Conservation (phyloP, 2,797 vertebrate species). For the Ambastaia sidthimunki region DNA sequence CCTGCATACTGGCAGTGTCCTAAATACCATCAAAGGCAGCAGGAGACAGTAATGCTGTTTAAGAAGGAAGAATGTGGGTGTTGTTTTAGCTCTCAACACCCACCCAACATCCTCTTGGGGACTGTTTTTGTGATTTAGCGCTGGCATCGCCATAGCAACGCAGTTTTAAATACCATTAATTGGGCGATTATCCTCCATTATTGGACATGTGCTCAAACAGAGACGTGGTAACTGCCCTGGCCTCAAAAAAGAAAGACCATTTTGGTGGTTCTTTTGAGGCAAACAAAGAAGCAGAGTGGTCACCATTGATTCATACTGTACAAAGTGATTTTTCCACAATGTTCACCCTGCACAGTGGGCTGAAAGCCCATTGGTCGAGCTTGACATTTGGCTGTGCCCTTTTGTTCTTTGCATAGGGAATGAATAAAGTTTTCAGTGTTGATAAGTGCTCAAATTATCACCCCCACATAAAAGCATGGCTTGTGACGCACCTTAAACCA, state of each 20-base stretch:
- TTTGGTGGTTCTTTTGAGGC: conserved; percentile 58
- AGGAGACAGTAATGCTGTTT: conserved; percentile 56
- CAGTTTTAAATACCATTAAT: conserved; percentile 69
- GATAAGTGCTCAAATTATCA: conserved; percentile 57
- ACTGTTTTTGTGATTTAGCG: conserved; percentile 61
- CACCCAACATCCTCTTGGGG: conserved; percentile 58
- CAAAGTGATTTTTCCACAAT: conserved; percentile 41
- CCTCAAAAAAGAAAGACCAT: conserved; percentile 54
- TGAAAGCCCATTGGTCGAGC: conserved; percentile 34
- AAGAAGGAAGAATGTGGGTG: conserved; percentile 66
- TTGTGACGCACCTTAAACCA: conserved; percentile 50
- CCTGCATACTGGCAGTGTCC: conserved; percentile 49
- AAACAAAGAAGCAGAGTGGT: conserved; percentile 51
- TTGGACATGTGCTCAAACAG: conserved; percentile 64
- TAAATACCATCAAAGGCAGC: conserved; percentile 58
- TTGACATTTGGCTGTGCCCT: conserved; percentile 30
- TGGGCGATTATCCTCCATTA: conserved; percentile 72
- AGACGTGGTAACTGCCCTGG: conserved; percentile 49
- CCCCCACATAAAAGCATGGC: conserved; percentile 52
- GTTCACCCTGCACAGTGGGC: conserved; percentile 18
- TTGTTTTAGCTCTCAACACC: conserved; percentile 61
- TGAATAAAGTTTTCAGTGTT: conserved; percentile 50
- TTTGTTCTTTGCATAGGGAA: conserved; percentile 52
- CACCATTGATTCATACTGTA: conserved; percentile 43
- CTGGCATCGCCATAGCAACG: conserved; percentile 70